Base-by-base conservation (phyloP, 2,797 vertebrate species). In the Galaxias olidus region DNA sequence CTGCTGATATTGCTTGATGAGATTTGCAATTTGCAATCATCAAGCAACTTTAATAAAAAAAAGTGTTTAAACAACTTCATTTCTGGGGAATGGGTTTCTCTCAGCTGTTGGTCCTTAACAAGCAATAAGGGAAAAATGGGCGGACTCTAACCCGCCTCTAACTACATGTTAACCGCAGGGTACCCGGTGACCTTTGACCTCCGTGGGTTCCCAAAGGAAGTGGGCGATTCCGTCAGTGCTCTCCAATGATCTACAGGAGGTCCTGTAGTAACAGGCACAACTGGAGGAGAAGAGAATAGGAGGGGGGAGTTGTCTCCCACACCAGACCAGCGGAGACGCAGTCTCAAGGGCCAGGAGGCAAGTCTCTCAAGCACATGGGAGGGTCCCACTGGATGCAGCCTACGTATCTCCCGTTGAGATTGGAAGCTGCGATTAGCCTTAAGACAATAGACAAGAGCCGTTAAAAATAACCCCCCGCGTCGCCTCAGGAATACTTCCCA, bases 301-400 rank as follows among this genome's bases (percentile, higher is more conserved):
- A 80, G 48, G 43, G 59, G 11, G 62, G 78, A 72, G 77, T 75
- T 62, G 68, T 81, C 74, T 83, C 69, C 70, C 65, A 81, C 65
- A 61, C 65, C 76, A 67, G 75, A 78, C 72, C 53, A 66, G 7
- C 10, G 78, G 72, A 71, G 64, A 69, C 58, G 59, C 43, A 70
- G 54, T 30, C 15, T 7, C 46, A 64, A 63, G 78, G 79, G 88
- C 80, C 81, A 48, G 41, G 54, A 53, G 30, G 30, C n/a, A n/a
- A n/a, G n/a, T n/a, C n/a, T n/a, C n/a, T n/a, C n/a, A n/a, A 82
- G 81, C 77, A 83, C 69, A 77, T 68, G 73, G 76, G 73, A 64
- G 61, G 10, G 17, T 46, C 30, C 12, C 10, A 18, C 47, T 66
- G 53, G 52, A 82, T 48, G 30, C 61, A 67, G 59, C 51, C 43